phyloP scores from a whole-genome alignment of 1,140 invertebrate species.

The Eulimnadia texana region DNA sequence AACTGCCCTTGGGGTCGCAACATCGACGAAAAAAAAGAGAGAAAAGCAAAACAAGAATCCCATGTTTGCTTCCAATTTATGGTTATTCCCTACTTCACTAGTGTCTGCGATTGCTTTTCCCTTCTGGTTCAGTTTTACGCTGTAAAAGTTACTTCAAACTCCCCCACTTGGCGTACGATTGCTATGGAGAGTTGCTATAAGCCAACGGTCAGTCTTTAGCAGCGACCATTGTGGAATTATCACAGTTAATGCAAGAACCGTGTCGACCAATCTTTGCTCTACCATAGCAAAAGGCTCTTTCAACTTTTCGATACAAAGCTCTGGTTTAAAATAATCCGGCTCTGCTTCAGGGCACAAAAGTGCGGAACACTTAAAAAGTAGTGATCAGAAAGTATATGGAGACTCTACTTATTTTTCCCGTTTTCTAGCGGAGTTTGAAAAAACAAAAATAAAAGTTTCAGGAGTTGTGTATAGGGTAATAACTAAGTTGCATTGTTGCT shows the following conservation, averaged over 20 bases:
- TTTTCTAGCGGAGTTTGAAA: not conserved
- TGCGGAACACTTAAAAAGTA: not conserved
- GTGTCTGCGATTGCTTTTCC: too few species aligned
- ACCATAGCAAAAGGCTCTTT: not conserved
- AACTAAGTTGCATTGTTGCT: not conserved
- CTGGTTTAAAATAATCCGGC: too few species aligned
- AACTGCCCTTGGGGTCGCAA: not conserved
- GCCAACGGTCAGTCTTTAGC: too few species aligned
- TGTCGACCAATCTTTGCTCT: not conserved
- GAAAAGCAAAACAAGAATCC: too few species aligned
- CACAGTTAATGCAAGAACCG: not conserved
- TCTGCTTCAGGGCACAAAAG: not conserved
- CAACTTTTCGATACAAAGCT: not conserved
- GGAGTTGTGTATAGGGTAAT: not conserved
- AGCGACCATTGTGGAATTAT: not conserved
- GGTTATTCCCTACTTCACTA: too few species aligned
- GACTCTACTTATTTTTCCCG: not conserved
- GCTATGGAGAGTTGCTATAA: too few species aligned
- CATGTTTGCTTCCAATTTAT: too few species aligned
- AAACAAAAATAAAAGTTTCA: not conserved
- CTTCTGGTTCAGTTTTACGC: not conserved
- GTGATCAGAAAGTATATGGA: not conserved
- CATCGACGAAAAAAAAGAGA: too few species aligned
- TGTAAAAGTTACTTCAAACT: not conserved
- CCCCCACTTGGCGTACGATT: not conserved